phyloP scores from a whole-genome alignment of 2,113 vertebrate genomes.

The Gorsachius goisagi region DNA sequence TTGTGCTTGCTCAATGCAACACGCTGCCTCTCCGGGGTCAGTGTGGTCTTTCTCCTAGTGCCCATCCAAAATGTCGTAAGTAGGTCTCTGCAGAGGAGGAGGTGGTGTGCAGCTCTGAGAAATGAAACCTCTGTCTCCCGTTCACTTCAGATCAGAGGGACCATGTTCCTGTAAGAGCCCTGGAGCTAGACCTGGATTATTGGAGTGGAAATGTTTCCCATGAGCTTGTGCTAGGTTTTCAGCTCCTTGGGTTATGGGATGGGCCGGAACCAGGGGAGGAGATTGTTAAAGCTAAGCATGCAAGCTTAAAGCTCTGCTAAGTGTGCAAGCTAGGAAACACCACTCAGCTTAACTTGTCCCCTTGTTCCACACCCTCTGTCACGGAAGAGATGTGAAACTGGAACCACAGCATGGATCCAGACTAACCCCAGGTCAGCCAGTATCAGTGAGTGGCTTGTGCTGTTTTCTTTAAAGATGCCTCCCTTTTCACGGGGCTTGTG shows the following conservation, averaged over 20 bases:
- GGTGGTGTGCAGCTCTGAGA: neutral
- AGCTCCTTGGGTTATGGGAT: neutral
- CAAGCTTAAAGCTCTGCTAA: neutral
- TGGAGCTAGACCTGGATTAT: neutral
- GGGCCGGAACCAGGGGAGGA: neutral
- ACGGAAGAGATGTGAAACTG: rapidly evolving
- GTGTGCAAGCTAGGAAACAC: neutral
- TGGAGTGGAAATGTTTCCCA: neutral
- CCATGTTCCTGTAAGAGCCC: neutral
- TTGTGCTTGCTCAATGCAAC: neutral
- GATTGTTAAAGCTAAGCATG: neutral
- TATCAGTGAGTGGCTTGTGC: rapidly evolving
- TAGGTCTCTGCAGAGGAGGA: neutral
- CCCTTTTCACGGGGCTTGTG: neutral
- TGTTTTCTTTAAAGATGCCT: neutral
- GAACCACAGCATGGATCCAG: neutral
- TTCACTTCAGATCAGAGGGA: neutral
- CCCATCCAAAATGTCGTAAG: neutral
- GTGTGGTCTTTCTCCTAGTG: neutral
- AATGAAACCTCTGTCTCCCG: neutral
- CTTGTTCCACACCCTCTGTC: neutral
- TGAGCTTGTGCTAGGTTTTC: neutral
- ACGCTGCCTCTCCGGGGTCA: rapidly evolving
- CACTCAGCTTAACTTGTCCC: rapidly evolving
- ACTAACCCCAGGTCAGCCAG: rapidly evolving